phyloP scores from a whole-genome alignment of 2,797 vertebrate species.

The Acanthurus tractus region DNA sequence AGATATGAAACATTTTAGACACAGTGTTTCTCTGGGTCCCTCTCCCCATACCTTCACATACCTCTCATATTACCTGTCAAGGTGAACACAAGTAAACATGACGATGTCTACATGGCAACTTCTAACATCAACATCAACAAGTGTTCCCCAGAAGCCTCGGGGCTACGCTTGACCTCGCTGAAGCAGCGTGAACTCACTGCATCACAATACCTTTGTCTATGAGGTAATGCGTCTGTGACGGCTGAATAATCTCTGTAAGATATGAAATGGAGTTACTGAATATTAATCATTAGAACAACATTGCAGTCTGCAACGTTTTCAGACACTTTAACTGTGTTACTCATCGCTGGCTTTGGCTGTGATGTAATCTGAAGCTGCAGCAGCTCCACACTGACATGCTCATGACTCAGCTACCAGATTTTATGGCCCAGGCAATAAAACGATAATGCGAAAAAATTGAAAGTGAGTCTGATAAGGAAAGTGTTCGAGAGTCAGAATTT shows the following conservation, averaged over 20 bases:
- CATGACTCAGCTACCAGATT: conserved; percentile 24
- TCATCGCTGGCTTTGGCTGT: conserved; percentile 1
- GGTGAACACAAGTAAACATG: not conserved
- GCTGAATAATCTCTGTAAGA: not conserved
- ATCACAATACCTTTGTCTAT: not conserved
- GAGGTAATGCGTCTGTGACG: not conserved
- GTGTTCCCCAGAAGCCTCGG: not conserved
- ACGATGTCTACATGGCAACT: conserved; percentile 10
- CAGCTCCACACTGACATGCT: not conserved
- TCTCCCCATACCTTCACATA: not conserved
- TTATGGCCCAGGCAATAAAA: not conserved
- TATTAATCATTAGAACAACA: conserved; percentile 45
- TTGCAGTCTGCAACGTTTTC: not conserved
- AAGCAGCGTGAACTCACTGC: not conserved
- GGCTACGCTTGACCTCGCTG: not conserved
- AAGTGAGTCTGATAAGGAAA: conserved; percentile 14
- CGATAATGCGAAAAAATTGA: not conserved
- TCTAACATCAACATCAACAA: conserved; percentile 43
- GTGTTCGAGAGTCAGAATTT: not conserved
- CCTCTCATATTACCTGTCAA: not conserved
- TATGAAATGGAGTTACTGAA: not conserved
- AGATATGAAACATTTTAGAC: too few relatives aligned
- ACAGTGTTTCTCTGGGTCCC: not conserved
- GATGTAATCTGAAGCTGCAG: conserved; percentile 14
- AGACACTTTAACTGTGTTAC: not conserved